Evolutionary conservation across 1,140 invertebrate genomes (phyloP).

Genomic region (Globodera rostochiensis): DNA sequence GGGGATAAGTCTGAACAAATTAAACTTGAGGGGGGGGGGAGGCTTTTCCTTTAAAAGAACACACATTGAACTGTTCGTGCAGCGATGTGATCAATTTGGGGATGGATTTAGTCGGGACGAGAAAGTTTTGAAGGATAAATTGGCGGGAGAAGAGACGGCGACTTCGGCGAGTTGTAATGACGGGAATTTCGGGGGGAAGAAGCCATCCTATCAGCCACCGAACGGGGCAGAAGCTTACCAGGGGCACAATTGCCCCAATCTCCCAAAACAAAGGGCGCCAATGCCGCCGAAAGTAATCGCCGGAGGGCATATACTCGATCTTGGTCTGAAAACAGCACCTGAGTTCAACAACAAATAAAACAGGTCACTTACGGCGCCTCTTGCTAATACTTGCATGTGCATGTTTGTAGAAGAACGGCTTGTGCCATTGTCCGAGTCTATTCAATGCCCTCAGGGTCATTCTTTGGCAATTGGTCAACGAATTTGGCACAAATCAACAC

Average conservation of each 20-base stretch:
- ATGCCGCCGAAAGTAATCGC: conserved; percentile 70
- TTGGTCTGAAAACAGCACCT: neutral
- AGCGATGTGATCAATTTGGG: conserved; percentile 73
- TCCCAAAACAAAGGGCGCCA: conserved; percentile 72
- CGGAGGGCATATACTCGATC: conserved; percentile 69
- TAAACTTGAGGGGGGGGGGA: too few species aligned
- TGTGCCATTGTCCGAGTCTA: conserved; percentile 69
- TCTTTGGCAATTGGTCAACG: conserved; percentile 63
- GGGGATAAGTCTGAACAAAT: conserved; percentile 75
- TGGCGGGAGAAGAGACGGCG: conserved; percentile 69
- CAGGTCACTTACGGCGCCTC: conserved; percentile 6
- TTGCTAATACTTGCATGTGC: conserved; percentile 66
- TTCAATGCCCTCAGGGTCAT: conserved; percentile 65
- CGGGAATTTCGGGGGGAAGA: conserved; percentile 9
- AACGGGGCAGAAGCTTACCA: conserved; percentile 67
- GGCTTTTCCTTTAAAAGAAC: neutral
- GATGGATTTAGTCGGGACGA: conserved; percentile 75
- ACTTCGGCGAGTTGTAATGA: conserved; percentile 69
- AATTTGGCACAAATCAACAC: conserved; percentile 71
- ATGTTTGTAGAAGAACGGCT: conserved; percentile 75
- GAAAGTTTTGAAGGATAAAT: conserved; percentile 83
- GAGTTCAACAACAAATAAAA: neutral
- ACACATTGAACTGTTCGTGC: conserved; percentile 75
- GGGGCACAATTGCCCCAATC: conserved; percentile 79
- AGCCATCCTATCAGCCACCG: conserved; percentile 12